A percentile compares a stretch with the other conserved stretches of the same genome.
phyloP scores from a whole-genome alignment of 2,797 vertebrate genomes.

The Thalassophryne amazonica region DNA sequence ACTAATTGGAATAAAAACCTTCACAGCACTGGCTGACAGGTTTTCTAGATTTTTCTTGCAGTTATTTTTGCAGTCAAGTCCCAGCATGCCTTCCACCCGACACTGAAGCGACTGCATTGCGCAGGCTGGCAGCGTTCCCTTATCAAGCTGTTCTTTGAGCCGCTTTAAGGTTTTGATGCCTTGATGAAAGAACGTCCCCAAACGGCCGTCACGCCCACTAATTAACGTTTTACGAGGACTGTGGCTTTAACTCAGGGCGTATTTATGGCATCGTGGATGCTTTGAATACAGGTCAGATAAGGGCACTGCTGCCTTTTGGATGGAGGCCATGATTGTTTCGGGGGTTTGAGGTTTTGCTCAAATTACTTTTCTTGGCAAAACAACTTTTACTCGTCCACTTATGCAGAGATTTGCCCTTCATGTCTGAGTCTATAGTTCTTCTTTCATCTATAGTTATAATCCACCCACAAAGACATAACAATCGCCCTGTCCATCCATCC shows the following conservation, averaged over 20 bases:
- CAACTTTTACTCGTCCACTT: background rate
- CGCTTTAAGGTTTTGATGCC: slow-evolving; percentile 2
- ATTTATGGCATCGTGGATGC: slow-evolving; percentile 31
- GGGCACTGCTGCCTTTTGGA: background rate
- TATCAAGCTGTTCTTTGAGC: slow-evolving; percentile 18
- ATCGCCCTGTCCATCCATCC: too few species aligned
- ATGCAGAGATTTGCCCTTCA: too few species aligned
- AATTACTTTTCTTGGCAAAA: background rate
- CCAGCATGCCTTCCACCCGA: background rate
- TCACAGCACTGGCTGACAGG: too few species aligned
- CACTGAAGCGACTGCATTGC: background rate
- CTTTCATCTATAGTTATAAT: background rate
- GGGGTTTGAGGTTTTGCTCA: background rate
- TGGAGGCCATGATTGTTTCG: background rate
- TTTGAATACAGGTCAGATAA: slow-evolving; percentile 15
- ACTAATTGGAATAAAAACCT: too few species aligned
- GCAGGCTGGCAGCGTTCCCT: background rate
- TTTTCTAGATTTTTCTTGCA: too few species aligned
- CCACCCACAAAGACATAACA: background rate
- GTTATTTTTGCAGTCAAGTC: background rate
- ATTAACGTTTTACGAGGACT: slow-evolving; percentile 35
- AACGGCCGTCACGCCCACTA: slow-evolving; percentile 19
- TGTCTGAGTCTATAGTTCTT: too few species aligned
- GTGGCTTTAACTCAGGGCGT: slow-evolving; percentile 33
- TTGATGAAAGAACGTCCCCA: background rate